Base-by-base conservation (phyloP, 2,888 invertebrate species). In the Anticlea derivata region DNA sequence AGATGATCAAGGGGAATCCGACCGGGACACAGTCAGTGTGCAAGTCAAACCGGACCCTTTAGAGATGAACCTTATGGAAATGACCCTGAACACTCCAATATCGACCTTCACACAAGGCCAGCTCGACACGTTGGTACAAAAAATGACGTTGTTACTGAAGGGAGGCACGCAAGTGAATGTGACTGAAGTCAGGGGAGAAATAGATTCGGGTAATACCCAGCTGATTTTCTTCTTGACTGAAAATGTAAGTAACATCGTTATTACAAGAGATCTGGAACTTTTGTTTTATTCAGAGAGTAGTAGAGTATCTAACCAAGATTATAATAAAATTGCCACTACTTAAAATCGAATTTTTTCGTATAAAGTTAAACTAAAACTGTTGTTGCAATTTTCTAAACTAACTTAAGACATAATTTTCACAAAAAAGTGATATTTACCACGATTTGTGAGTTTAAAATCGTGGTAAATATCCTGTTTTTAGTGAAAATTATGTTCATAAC, bases 1-100 rank as follows among this genome's bases (percentile, higher is more conserved):
- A 29, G 98, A 98, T 79, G 96, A 96, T 61, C 97, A 98, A 78
- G 98, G 98, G 0, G 91, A 96, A 45, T 94, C 94, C 0, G 94
- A 93, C 62, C 94, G 94, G 8, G 97, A 98, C 77, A 94, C 95
- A 0, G 96, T 96, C 12, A 96, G 95, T 45, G 92, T 98, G 1
- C 65, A 95, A 65, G 96, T 98, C 0, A 96, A 96, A 73, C 83
- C 92, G 61, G 96, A 97, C 86, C 94, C 95, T 0, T 90, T 95
- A 63, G 85, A 95, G 41, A 91, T 93, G 70, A 94, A 96, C 78
- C 91, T 97, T 35, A 93, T 98, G 3, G 96, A 98, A 80, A 86
- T 98, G 72, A 95, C 95, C 0, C 84, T 98, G 2, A 95, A 96
- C 66, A 93, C 95, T 40, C 95, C 95, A 43, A 93, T 96, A 39